Evolutionary conservation across 2,797 vertebrate genomes (phyloP).

Genomic region (Fringilla coelebs): DNA sequence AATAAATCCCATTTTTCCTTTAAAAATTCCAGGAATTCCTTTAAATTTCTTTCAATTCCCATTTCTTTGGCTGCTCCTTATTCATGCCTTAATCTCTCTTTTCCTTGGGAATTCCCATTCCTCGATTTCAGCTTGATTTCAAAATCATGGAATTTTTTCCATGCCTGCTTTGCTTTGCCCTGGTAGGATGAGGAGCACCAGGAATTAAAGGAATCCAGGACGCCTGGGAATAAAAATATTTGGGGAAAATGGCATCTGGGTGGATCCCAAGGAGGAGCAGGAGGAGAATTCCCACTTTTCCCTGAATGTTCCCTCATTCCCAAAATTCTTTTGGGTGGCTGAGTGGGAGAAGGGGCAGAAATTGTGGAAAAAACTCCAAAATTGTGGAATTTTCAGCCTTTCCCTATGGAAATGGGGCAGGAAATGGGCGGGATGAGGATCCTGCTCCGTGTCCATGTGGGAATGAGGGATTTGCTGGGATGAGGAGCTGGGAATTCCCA

Average conservation of each 20-base stretch:
- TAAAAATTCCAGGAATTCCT: neutral
- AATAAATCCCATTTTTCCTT: neutral
- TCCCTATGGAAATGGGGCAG: neutral
- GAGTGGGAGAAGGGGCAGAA: neutral
- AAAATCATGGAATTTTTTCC: neutral
- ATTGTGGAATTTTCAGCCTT: neutral
- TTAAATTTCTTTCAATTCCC: neutral
- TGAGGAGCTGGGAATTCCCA: neutral
- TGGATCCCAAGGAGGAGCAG: neutral
- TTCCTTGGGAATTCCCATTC: neutral
- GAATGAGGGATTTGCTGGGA: neutral
- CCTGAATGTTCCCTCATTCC: neutral
- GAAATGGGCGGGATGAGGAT: rapidly evolving
- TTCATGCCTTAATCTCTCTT: neutral
- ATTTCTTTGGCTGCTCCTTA: neutral
- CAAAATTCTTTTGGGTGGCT: neutral
- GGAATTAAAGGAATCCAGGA: neutral
- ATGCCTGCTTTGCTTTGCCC: rapidly evolving
- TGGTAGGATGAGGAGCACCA: rapidly evolving
- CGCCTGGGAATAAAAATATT: neutral
- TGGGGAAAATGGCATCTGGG: neutral
- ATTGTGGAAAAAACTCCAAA: neutral
- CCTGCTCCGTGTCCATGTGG: rapidly evolving
- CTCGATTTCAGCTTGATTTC: rapidly evolving
- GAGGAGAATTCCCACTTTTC: neutral